Conservation (phyloP, 2,888 invertebrate species). For the Dynastes hyllus region DNA sequence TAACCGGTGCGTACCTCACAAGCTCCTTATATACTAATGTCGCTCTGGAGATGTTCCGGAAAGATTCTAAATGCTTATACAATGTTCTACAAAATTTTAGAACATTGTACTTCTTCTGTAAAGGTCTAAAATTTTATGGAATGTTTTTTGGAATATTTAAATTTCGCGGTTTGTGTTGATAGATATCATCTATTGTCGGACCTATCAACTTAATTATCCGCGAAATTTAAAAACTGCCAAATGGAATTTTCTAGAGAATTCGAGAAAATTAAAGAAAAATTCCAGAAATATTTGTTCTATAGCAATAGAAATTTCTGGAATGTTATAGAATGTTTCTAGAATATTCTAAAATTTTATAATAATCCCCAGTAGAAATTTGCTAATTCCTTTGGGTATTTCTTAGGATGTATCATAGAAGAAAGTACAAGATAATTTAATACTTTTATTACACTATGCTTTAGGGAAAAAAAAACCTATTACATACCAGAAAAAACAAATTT, state of each 20-base stretch:
- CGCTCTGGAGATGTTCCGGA: too few species aligned
- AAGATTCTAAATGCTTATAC: too few species aligned
- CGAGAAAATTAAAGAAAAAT: not conserved
- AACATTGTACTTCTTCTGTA: too few species aligned
- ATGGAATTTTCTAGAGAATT: not conserved
- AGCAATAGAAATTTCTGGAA: not conserved
- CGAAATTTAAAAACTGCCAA: not conserved
- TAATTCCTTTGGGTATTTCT: too few species aligned
- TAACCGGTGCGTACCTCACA: too few species aligned
- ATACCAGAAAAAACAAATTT: conserved; percentile 35
- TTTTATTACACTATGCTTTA: conserved; percentile 42
- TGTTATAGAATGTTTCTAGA: not conserved
- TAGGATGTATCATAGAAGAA: not conserved
- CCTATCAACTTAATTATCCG: too few species aligned
- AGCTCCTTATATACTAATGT: too few species aligned
- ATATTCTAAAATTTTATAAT: not conserved
- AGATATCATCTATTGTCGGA: too few species aligned
- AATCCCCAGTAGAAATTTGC: not conserved
- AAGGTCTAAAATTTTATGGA: not conserved
- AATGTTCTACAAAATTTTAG: too few species aligned
- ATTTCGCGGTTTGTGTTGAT: too few species aligned
- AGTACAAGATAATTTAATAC: conserved; percentile 22
- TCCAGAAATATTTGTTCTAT: not conserved
- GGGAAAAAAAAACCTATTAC: conserved; percentile 36
- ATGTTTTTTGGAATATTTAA: not conserved